Conservation (phyloP, 1,140 invertebrate species). For the Microplitis demolitor region DNA sequence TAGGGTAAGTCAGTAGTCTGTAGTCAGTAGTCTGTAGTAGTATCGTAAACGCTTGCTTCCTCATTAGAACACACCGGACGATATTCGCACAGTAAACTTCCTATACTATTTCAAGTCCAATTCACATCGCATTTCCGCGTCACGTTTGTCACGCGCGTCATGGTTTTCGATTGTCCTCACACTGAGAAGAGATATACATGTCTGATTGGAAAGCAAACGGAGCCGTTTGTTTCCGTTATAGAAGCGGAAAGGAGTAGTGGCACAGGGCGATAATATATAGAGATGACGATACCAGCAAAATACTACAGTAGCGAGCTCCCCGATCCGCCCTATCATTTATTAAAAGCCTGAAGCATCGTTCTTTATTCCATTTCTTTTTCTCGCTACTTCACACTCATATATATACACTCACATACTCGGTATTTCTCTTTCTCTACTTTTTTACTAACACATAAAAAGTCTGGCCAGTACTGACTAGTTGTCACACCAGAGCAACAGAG, state of each 20-base stretch:
- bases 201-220: constrained; percentile 31
- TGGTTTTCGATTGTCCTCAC: constrained; percentile 21
- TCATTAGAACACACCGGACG: constrained; percentile 9
- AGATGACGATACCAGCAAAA: constrained; percentile 24
- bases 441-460: constrained; percentile 34
- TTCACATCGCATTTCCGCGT: constrained; percentile 16
- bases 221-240: constrained; percentile 30
- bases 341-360: constrained; percentile 29
- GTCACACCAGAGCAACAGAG: neutral
- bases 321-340: constrained; percentile 28
- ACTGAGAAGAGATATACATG: constrained; percentile 17
- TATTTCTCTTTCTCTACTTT: constrained; percentile 18
- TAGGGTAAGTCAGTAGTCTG: too few species aligned
- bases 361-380: constrained; percentile 28
- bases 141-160: constrained; percentile 22
- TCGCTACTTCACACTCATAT: neutral
- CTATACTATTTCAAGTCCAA: constrained; percentile 4
- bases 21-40: too few species aligned
- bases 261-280: neutral
- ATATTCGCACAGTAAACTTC: neutral
- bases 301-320: constrained; percentile 22
- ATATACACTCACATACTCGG: constrained; percentile 3
- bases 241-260: neutral
- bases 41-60: constrained; percentile 11
- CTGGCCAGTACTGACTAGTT: constrained; percentile 36